A percentile compares a stretch with the other conserved stretches of the same genome.
Evolutionary conservation across 37 sponge, comb jelly and placozoan genomes (phyloP).

Genomic region (Oscarella lobularis): DNA sequence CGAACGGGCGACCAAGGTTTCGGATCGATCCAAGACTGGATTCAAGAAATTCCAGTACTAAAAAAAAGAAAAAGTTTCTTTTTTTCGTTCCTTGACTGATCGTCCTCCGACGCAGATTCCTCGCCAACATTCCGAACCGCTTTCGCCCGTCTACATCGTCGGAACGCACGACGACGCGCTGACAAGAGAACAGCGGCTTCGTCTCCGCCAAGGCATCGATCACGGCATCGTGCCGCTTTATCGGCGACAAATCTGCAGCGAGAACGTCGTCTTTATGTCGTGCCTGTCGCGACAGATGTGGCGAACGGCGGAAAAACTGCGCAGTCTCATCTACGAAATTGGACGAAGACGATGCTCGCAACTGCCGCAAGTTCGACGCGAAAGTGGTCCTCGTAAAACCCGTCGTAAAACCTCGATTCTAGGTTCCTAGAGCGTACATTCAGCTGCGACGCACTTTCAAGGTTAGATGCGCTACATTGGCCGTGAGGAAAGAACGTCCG

Average conservation of each 20-base stretch:
- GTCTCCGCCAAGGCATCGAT: no score
- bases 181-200: not conserved
- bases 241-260: not conserved
- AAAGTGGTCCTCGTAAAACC: no score
- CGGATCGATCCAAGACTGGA: not conserved
- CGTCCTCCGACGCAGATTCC: no score
- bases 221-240: no score
- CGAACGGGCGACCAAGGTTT: not conserved
- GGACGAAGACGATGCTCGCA: not conserved
- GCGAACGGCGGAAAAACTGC: not conserved
- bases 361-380: not conserved
- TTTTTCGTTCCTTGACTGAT: no score
- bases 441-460: not conserved
- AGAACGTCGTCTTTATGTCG: not conserved
- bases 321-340: not conserved
- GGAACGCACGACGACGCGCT: not conserved
- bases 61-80: no score
- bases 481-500: no score
- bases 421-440: not conserved
- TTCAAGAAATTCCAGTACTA: not conserved
- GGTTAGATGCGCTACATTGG: no score
- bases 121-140: no score
- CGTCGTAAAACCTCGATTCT: no score
- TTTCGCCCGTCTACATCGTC: not conserved
- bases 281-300: not conserved